phyloP scores from a whole-genome alignment of 2,888 invertebrate species.

The Melinaea marsaeus region DNA sequence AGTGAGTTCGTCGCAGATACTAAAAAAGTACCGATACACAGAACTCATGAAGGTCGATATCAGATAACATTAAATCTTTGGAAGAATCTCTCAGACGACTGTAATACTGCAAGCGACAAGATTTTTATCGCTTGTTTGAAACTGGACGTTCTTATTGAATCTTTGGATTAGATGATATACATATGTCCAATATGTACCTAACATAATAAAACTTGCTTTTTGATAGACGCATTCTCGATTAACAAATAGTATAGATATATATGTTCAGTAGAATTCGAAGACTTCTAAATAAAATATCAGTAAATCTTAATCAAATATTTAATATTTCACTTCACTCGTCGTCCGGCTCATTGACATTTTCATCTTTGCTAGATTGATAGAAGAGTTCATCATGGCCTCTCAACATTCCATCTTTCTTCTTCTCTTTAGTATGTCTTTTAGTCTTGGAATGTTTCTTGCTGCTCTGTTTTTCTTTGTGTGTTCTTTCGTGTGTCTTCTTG shows the following conservation, averaged over 20 bases:
- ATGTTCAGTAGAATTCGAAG: too few species aligned
- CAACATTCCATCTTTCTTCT: neutral
- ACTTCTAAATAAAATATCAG: slow-evolving; percentile 1
- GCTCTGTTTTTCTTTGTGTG: slow-evolving; percentile 16
- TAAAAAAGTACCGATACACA: slow-evolving; percentile 45
- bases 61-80: slow-evolving; percentile 41
- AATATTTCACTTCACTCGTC: slow-evolving; percentile 40
- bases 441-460: slow-evolving; percentile 13
- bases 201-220: too few species aligned
- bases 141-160: slow-evolving; percentile 50
- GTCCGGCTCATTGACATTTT: slow-evolving; percentile 63
- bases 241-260: too few species aligned
- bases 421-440: slow-evolving; percentile 19
- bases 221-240: too few species aligned
- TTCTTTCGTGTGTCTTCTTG: slow-evolving; percentile 12
- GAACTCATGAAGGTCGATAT: slow-evolving; percentile 46
- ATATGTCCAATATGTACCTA: too few species aligned
- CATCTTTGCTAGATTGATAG: slow-evolving; percentile 65
- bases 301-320: slow-evolving; percentile 12
- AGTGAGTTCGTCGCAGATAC: slow-evolving; percentile 42
- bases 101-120: slow-evolving; percentile 32
- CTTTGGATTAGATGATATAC: slow-evolving; percentile 9
- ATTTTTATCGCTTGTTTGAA: slow-evolving; percentile 41
- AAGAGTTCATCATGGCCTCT: slow-evolving; percentile 39
- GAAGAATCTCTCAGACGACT: slow-evolving; percentile 38